Base-by-base conservation (phyloP, 2,888 invertebrate genomes). In the Biston stratarius region DNA sequence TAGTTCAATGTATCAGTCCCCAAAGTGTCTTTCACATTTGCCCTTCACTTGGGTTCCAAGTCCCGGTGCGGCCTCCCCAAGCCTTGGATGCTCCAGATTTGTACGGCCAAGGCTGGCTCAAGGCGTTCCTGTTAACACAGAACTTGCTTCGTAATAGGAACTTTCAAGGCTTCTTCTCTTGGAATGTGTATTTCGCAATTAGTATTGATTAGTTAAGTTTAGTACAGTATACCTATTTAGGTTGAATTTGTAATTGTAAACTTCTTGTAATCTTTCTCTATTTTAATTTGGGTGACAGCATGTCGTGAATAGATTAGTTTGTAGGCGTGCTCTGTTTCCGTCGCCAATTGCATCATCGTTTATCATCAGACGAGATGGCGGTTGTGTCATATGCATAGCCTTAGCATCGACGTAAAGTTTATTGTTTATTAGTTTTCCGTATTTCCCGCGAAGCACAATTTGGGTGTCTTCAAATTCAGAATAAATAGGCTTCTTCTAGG, bases 21-120 rank as follows among this genome's bases (percentile, higher is more conserved):
- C 8, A 47, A 14, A 14, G 6, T 34, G 48, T 55, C 59, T 58
- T 61, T 67, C 61, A 58, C 57, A 44, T 14, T 38, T 53, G 38
- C 14, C 52, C 52, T 53, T 53, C 15, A 36, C 36, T 14, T 15
- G 6, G 38, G 0, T 6, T 6, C 9, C 8, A 40, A 49, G 60
- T 48, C 40, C 62, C 61, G 40, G 44, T 49, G 14, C 56, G 14
- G 59, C 42, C 47, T 59, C 51, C 40, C n/a, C n/a, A 52, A 61
- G 52, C 57, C 40, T 61, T 14, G 61, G 33, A 40, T 47, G 58
- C 15, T 67, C 66, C 53, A 58, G 15, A 53, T 62, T 62, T 49
- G 49, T 7, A 36, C 56, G 58, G 62, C 59, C 67, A 67, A 67
- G 67, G 66, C 56, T 61, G 45, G 33, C 42, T 34, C 61, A 66